phyloP scores from a whole-genome alignment of 2,797 vertebrate genomes.

The Acanthis flammea region DNA sequence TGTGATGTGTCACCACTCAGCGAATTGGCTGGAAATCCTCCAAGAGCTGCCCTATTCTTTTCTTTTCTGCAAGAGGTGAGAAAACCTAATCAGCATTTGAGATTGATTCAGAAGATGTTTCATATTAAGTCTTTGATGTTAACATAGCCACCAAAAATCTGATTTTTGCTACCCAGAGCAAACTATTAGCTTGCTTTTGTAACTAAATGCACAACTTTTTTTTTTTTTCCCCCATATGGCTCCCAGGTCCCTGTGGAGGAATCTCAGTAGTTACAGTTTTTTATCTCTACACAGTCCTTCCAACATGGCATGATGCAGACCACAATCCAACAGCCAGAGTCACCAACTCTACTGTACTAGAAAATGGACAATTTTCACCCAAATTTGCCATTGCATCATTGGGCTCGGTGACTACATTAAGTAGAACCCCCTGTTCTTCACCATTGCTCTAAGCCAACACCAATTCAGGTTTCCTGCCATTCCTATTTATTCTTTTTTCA shows the following conservation, averaged over 20 bases:
- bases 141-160: neutral
- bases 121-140: neutral
- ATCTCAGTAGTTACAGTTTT: neutral
- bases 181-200: neutral
- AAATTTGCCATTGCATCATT: rapidly evolving
- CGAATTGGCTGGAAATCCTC: conserved; percentile 86
- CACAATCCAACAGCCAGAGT: neutral
- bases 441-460: neutral
- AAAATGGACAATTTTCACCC: neutral
- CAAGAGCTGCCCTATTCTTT: conserved; percentile 79
- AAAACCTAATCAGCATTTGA: neutral
- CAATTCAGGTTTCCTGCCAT: neutral
- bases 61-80: conserved; percentile 76
- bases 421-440: rapidly evolving
- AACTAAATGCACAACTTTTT: neutral
- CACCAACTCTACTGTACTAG: neutral
- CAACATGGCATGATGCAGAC: rapidly evolving
- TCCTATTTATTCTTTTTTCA: neutral
- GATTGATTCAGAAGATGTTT: rapidly evolving
- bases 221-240: rapidly evolving
- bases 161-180: neutral
- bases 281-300: neutral
- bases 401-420: neutral
- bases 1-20: conserved; percentile 8
- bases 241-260: neutral